Conservation (phyloP, 1,140 invertebrate species). For the Lordiphosa mommai region DNA sequence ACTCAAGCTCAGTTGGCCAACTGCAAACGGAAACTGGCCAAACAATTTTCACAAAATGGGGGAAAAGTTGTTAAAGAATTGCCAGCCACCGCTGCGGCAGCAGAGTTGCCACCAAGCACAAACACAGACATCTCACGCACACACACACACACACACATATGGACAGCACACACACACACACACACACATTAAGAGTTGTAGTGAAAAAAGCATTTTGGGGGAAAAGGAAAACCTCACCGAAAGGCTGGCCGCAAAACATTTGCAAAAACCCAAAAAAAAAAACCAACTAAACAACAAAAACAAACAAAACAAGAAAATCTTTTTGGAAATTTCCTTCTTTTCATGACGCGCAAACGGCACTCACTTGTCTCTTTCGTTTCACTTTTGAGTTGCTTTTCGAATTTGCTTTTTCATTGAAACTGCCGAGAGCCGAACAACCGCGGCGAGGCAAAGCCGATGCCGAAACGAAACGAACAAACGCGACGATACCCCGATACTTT, state of each 20-base stretch:
- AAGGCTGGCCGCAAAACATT: not conserved
- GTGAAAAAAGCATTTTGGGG: not conserved
- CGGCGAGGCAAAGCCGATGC: slow-evolving; percentile 18
- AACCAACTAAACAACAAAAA: slow-evolving; percentile 15
- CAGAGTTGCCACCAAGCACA: slow-evolving; percentile 43
- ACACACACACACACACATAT: slow-evolving; percentile 1
- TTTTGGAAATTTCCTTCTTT: no score
- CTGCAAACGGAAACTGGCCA: slow-evolving; percentile 38
- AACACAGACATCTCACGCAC: slow-evolving; percentile 9
- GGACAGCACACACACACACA: slow-evolving; percentile 14
- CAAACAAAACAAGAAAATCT: not conserved
- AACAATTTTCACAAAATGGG: slow-evolving; percentile 47
- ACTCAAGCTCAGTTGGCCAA: not conserved
- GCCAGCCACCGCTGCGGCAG: not conserved
- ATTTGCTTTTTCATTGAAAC: slow-evolving; percentile 26
- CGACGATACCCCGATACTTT: slow-evolving; percentile 34
- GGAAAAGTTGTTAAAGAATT: slow-evolving; percentile 53
- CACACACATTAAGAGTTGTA: slow-evolving; percentile 12
- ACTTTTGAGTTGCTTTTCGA: slow-evolving; percentile 38
- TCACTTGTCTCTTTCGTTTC: slow-evolving; percentile 42
- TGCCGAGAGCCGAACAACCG: slow-evolving; percentile 5
- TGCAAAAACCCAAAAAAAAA: slow-evolving; percentile 6
- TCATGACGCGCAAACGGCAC: slow-evolving; percentile 35
- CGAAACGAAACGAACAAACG: slow-evolving; percentile 13
- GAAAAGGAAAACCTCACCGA: not conserved